Evolutionary conservation across 2,113 vertebrate species (phyloP).

Genomic region (Phylloscopus trochilus): DNA sequence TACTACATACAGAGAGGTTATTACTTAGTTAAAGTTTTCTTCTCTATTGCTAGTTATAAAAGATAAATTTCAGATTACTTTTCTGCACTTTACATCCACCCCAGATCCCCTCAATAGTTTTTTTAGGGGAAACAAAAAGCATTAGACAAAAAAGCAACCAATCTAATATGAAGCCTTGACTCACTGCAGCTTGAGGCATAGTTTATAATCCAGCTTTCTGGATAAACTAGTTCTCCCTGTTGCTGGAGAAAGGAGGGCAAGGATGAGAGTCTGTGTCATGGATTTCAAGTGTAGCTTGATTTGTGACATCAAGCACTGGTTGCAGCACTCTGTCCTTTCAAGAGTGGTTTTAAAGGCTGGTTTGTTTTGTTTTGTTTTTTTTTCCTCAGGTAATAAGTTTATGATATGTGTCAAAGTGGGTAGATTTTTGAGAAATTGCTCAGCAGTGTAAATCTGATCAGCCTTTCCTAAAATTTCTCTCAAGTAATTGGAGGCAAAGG

Average conservation of each 20-base stretch:
- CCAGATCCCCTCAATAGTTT: background rate
- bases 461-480: background rate
- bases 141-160: background rate
- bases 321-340: background rate
- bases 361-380: background rate
- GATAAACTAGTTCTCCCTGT: slow-evolving; percentile 33
- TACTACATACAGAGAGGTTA: background rate
- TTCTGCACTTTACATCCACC: background rate
- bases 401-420: background rate
- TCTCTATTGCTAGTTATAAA: background rate
- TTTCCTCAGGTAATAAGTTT: background rate
- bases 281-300: background rate
- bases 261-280: background rate
- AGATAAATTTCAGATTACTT: background rate
- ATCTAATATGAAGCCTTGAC: background rate
- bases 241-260: background rate
- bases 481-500: background rate
- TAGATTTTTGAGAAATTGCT: background rate
- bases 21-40: background rate
- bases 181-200: background rate
- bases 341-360: background rate
- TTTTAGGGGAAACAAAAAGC: background rate
- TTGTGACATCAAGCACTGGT: background rate
- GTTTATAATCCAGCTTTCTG: background rate
- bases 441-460: background rate